phyloP scores from a whole-genome alignment of 2,888 invertebrate species.

The Augochlorella aurata region DNA sequence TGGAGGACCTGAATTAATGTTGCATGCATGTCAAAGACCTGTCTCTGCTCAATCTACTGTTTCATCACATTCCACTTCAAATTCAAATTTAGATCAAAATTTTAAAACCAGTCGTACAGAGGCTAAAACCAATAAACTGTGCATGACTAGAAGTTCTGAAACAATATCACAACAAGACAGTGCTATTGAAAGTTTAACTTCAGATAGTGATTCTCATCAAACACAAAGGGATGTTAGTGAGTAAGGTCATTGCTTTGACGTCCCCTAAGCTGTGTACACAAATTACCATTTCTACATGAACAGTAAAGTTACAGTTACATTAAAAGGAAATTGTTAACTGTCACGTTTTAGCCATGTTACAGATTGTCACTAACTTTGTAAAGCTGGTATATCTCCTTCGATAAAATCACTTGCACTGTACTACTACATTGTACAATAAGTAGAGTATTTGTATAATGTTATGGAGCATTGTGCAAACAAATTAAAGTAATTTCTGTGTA shows the following conservation, averaged over 20 bases:
- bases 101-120: constrained; percentile 74
- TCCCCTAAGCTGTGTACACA: constrained; percentile 28
- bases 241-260: constrained; percentile 44
- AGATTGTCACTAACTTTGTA: constrained; percentile 49
- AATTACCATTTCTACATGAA: constrained; percentile 52
- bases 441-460: constrained; percentile 40
- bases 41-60: constrained; percentile 74
- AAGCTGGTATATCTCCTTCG: constrained; percentile 47
- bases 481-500: constrained; percentile 23
- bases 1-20: constrained; percentile 92
- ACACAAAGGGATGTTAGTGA: constrained; percentile 73
- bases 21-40: constrained; percentile 79
- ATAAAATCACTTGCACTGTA: constrained; percentile 44
- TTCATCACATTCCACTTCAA: constrained; percentile 80
- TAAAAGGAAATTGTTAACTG: constrained; percentile 42
- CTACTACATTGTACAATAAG: constrained; percentile 45
- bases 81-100: constrained; percentile 76
- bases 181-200: constrained; percentile 74
- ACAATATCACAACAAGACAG: constrained; percentile 77
- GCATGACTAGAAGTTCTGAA: constrained; percentile 75
- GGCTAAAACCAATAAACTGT: constrained; percentile 72
- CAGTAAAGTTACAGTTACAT: constrained; percentile 40
- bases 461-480: constrained; percentile 24
- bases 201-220: constrained; percentile 75
- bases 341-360: constrained; percentile 44